Evolutionary conservation across 2,888 invertebrate species (phyloP).

Genomic region (Nephrotoma flavescens): DNA sequence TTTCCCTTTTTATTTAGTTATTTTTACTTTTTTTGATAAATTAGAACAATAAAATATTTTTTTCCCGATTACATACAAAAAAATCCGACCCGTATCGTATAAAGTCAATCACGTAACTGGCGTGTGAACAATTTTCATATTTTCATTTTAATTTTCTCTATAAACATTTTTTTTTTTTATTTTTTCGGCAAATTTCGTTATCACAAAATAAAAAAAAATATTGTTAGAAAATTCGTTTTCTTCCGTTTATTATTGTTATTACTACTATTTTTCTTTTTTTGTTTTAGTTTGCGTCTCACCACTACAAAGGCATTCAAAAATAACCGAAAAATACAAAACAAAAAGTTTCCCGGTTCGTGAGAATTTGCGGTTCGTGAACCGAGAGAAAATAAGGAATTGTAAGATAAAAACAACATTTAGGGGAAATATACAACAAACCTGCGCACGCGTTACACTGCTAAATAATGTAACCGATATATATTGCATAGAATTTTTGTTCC

Average conservation of each 20-base stretch:
- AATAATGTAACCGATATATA: not conserved
- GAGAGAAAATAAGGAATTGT: not conserved
- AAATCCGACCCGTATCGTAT: not conserved
- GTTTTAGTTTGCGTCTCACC: not conserved
- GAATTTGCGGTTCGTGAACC: not conserved
- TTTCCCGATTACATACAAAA: not conserved
- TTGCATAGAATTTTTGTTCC: not conserved
- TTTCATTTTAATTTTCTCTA: not conserved
- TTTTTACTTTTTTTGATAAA: not conserved
- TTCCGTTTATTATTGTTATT: not conserved
- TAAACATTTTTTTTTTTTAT: not conserved
- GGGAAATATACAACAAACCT: not conserved
- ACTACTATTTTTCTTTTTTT: not conserved
- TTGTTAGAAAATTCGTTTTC: not conserved
- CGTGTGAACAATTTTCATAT: conserved; percentile 1
- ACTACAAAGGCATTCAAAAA: not conserved
- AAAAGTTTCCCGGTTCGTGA: not conserved
- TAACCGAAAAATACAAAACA: not conserved
- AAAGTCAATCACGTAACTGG: conserved; percentile 2
- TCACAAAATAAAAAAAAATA: not conserved
- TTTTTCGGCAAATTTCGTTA: conserved; percentile 3
- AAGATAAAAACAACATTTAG: not conserved
- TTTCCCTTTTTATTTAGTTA: not conserved
- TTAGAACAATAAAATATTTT: not conserved
- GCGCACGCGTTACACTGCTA: not conserved